Base-by-base conservation (phyloP, 2,113 vertebrate genomes). In the Hippocampus mohnikei region DNA sequence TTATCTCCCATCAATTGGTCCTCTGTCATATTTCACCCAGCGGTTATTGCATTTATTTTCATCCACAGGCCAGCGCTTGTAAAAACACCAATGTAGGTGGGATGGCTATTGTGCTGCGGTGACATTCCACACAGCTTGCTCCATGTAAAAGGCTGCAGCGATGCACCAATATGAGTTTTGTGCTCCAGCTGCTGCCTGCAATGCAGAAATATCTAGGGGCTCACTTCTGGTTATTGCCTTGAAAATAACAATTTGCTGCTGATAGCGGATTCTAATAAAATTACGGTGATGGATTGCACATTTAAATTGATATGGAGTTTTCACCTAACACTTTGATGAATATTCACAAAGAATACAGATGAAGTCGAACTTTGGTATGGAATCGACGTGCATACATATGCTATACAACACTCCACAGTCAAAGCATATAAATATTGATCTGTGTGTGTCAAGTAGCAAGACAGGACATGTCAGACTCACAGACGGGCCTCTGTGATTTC, bases 281-380 rank as follows among this genome's bases (percentile, higher is more conserved):
- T 80, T 81, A 75, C 70, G 53, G 41, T 83, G 89, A 88, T 83
- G 82, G 82, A 88, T 87, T 77, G 73, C 71, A 50, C 61, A 73
- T 79, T 85, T 61, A 74, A 77, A 88, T 80, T 84, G 88, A 84
- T 88, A 79, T 78, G 79, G 80, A 87, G 87, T 81, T 81, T 76
- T 84, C 69, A 73, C 68, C 16, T 0, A 65, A 44, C 55, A 71
- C 76, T 82, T 72, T 84, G 79, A 85, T 80, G 72, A 85, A 86
- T 84, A 79, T 81, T 64, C 76, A 75, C 61, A 75, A 63, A 75
- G 79, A 79, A 82, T 78, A 67, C 71, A 76, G 73, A 85, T 79
- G 79, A 72, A 65, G 50, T 23, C 6, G n/a, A 65, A 46, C 44
- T 37, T 53, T 59, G 63, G 33, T 56, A 50, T 10, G 72, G 70